Base-by-base conservation (phyloP, 2,113 vertebrate species). In the Phyllostomus discolor region DNA sequence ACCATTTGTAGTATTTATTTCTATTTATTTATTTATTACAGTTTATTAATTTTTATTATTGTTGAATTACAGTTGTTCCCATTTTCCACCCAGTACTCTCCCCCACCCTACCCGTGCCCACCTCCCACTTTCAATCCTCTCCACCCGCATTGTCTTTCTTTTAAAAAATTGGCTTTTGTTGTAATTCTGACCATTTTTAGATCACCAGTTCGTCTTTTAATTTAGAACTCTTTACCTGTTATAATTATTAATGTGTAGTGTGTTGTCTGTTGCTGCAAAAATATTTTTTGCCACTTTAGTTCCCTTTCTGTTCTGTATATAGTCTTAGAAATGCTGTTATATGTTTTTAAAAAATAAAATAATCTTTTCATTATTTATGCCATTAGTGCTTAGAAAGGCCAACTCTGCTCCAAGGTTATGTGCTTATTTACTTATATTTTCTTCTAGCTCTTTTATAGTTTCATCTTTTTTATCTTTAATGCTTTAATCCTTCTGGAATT, bases 381-480 rank as follows among this genome's bases (percentile, higher is more conserved):
- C 69, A 52, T 79, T 83, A 73, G 54, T 79, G 35, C 76, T 87
- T 72, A 66, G 59, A 87, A 78, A 59, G n/a, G 4, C 78, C n/a
- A 81, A 20, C 26, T 95, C 24, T 66, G 41, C 64, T 88, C 31
- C 28, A 78, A 72, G 31, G 31, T 78, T 54, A 64, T 78, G 0
- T 79, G 15, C 57, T 80, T 73, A 50, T 81, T 85, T 85, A 48
- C 70, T 90, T 95, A 59, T 62, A 62, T 90, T 93, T 90, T 76
- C 38, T 95, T 79, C 10, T 76, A 52, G 43, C 9, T 66, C 33
- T 78, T 96, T 86, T 64, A 17, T 82, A 66, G 17, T 87, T 59
- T 92, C 16, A 76, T 89, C 80, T 82, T 78, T 79, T 72, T 92
- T 83, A 91, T 48, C 50, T 83, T 80, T 88, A 87, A 94, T 90